Evolutionary conservation across 92 coral and sea anemone species (phyloP).

Genomic region (Phenganax marumi): DNA sequence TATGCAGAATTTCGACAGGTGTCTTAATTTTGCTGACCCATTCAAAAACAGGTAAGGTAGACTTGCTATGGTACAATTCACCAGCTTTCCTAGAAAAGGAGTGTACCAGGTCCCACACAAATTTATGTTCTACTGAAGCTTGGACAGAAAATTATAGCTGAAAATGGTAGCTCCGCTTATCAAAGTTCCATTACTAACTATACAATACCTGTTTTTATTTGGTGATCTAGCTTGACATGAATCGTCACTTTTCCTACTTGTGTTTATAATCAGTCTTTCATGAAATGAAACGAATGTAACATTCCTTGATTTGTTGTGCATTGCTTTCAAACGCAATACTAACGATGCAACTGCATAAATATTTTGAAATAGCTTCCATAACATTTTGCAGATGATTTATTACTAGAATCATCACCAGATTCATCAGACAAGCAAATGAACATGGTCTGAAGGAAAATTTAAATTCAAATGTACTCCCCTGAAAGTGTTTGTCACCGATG

Average conservation of each 20-base stretch:
- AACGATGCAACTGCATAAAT: neutral
- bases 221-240: neutral
- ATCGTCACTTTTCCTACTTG: neutral
- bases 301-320: neutral
- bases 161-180: neutral
- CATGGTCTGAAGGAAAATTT: neutral
- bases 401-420: neutral
- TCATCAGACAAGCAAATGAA: constrained; percentile 12
- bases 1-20: neutral
- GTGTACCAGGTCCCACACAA: neutral
- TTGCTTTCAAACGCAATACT: neutral
- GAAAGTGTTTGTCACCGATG: neutral
- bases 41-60: constrained; percentile 24
- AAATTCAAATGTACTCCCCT: neutral
- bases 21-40: constrained; percentile 12
- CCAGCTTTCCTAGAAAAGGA: constrained; percentile 4
- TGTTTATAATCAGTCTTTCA: neutral
- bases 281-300: neutral
- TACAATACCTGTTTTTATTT: neutral
- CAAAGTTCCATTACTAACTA: neutral
- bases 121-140: neutral
- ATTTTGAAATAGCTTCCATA: constrained; percentile 7
- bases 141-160: neutral
- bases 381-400: neutral
- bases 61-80: neutral